These are phyloP conservation scores for Abrostola tripartita DNA, from an alignment of 2,888 invertebrate genomes.

Conservation along the genomic window DNA sequence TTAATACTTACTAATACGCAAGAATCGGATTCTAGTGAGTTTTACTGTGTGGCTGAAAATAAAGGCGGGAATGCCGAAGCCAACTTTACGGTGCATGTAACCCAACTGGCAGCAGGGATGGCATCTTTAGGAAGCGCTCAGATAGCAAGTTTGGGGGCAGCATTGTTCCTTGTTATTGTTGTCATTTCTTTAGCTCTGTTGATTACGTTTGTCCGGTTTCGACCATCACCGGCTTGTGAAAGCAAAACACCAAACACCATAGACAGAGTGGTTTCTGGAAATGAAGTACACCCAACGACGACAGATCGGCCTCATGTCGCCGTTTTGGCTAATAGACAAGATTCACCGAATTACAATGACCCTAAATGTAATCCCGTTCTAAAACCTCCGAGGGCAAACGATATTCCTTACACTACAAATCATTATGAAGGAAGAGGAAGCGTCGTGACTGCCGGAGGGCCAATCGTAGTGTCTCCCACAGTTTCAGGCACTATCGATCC, in stretches of 20 bases:
- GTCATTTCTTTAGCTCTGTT: constrained; percentile 91
- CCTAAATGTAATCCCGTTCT: constrained; percentile 90
- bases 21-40: constrained; percentile 94
- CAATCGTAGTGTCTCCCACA: constrained; percentile 92
- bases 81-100: constrained; percentile 95
- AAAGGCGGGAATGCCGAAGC: constrained; percentile 95
- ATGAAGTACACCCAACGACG: constrained; percentile 83
- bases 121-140: constrained; percentile 94
- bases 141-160: constrained; percentile 95
- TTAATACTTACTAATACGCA: constrained; percentile 94
- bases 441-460: constrained; percentile 89
- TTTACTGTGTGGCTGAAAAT: constrained; percentile 97
- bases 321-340: constrained; percentile 87
- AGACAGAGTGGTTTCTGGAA: constrained; percentile 91
- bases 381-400: constrained; percentile 91
- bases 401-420: constrained; percentile 91
- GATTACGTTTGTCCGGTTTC: constrained; percentile 92
- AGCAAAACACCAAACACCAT: constrained; percentile 93
- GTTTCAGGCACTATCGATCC: constrained; percentile 94
- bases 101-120: constrained; percentile 93
- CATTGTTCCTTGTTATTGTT: constrained; percentile 92
- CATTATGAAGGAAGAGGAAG: constrained; percentile 91
- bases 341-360: constrained; percentile 76
- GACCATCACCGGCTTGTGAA: constrained; percentile 92
- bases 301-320: constrained; percentile 88